These are phyloP conservation scores for Nematopogon swammerdamellus DNA, from an alignment of 2,888 invertebrate genomes.

Conservation along the genomic window DNA sequence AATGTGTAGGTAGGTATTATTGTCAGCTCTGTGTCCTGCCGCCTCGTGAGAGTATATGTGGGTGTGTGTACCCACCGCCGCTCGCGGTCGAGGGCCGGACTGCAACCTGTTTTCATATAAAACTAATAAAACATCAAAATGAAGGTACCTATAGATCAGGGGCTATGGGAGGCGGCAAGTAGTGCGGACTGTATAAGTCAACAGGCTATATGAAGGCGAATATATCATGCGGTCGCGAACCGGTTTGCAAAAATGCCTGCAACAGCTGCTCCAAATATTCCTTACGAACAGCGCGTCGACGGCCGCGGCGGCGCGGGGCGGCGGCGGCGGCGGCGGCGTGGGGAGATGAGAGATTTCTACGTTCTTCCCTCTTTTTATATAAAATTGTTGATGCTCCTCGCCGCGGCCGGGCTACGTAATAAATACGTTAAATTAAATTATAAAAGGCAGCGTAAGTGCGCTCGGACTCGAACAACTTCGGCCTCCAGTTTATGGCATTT, in stretches of 20 bases:
- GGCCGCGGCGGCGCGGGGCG: too few species aligned
- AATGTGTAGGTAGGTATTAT: too few species aligned
- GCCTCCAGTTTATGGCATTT: too few species aligned
- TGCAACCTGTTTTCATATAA: slow-evolving; percentile 23
- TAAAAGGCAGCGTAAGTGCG: neutral
- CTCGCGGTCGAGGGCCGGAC: neutral
- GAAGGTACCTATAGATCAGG: neutral
- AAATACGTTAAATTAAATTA: neutral
- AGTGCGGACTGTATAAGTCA: slow-evolving; percentile 2
- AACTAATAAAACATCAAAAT: slow-evolving; percentile 21
- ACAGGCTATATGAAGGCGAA: slow-evolving; percentile 17
- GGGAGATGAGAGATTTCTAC: neutral
- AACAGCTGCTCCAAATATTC: slow-evolving; percentile 5
- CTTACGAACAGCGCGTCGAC: neutral
- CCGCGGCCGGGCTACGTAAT: neutral
- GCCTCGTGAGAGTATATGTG: too few species aligned
- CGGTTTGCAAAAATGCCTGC: slow-evolving; percentile 9
- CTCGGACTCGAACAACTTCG: neutral
- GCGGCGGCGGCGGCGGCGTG: too few species aligned
- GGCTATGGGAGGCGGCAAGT: neutral
- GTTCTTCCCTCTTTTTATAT: slow-evolving; percentile 1
- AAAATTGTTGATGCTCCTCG: neutral
- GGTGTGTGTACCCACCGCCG: too few species aligned
- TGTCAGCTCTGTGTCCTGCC: too few species aligned
- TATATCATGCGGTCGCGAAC: slow-evolving; percentile 21